Evolutionary conservation across 2,888 invertebrate species (phyloP), one percentile per base, ranked within the genome.

Genomic region (Stenotaenia linearis): DNA sequence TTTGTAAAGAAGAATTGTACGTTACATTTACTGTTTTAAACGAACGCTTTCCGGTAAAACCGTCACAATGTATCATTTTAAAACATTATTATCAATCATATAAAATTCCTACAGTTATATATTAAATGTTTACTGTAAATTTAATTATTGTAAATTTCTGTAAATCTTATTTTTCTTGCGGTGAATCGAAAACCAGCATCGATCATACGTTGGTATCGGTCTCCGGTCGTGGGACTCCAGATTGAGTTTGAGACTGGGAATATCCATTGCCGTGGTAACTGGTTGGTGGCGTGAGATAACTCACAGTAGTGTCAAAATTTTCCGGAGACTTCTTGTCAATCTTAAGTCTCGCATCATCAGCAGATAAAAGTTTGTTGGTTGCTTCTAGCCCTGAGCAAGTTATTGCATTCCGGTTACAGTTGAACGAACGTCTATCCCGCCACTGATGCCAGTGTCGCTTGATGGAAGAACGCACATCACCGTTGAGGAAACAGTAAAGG

Each of bases 401-500:
- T 7, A 10, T 21, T 10, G 56, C 7, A 6, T 56, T 56, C 4
- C 56, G 21, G 21, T 21, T 56, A 18, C 21, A 56, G 56, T 56
- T 56, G 56, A 56, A 1, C 23, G 56, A 56, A 5, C 56, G 56
- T 3, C 56, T 56, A 3, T 56, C 21, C 4, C 56, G 56, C 56
- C 56, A 56, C 21, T 56, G 56, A 1, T 12, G 56, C 56, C 56
- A 56, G 56, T 56, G 56, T 3, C 56, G 56, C 4, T 15, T 2
- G 10, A 56, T 56, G 56, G 56, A 56, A 56, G 7, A 18, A 56
- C 56, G 56, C 56, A 92, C 91, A 87, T 92, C 92, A 12, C 90
- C 91, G 84, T 92, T 92, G 81, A 91, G 83, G 83, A 92, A 91
- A 85, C 92, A 92, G 84, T 91, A 92, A 12, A 92, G 87, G 32